phyloP scores from a whole-genome alignment of 2,797 vertebrate genomes.

The Notamacropus eugenii region DNA sequence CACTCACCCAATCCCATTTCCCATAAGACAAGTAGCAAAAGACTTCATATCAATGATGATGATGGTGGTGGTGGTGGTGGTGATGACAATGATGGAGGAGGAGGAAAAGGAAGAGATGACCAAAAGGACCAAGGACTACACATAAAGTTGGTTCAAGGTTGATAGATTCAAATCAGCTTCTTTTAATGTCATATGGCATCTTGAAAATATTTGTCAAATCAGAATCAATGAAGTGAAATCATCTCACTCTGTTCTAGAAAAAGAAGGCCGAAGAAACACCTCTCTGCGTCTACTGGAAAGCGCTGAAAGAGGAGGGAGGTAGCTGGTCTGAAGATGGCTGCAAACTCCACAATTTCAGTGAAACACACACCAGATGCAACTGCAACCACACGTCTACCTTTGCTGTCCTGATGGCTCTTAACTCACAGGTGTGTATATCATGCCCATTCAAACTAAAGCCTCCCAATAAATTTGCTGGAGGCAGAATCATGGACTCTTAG shows the following conservation, averaged over 20 bases:
- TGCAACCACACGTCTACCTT: constrained; percentile 90
- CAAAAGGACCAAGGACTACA: background rate
- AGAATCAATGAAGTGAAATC: background rate
- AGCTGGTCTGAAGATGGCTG: constrained; percentile 87
- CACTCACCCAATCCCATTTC: background rate
- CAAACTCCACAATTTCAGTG: constrained; percentile 26
- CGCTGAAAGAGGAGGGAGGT: background rate
- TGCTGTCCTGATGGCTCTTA: constrained; percentile 87
- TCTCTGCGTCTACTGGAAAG: constrained; percentile 89
- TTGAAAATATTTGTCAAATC: background rate
- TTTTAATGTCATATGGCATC: background rate
- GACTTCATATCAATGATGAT: background rate
- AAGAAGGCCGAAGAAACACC: background rate
- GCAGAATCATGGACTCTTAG: background rate
- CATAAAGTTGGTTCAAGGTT: background rate
- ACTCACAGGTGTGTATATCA: constrained; percentile 59
- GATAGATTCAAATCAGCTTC: background rate
- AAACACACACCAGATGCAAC: constrained; percentile 82
- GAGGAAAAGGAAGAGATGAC: background rate
- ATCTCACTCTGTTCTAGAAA: constrained; percentile 42
- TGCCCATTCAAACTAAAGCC: background rate
- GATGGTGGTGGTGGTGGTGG: background rate
- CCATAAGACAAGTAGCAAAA: background rate
- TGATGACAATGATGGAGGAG: background rate
- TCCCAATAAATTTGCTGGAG: background rate